Percentiles rank a stretch among this genome's conserved stretches.
Evolutionary conservation across 2,797 vertebrate species (phyloP).

Genomic region (Fratercula arctica): DNA sequence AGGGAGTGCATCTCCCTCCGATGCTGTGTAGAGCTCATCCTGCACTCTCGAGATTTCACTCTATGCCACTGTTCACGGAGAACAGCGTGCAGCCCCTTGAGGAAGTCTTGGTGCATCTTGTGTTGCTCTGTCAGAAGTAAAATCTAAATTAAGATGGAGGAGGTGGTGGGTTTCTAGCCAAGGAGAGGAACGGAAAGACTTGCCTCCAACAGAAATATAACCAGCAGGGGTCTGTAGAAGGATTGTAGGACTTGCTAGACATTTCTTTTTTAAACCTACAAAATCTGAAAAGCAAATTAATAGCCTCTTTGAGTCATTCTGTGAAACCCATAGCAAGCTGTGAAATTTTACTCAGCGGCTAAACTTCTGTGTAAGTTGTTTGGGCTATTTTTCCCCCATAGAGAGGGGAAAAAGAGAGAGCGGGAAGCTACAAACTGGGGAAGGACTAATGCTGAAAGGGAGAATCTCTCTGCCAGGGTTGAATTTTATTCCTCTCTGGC

Average conservation of each 20-base stretch:
- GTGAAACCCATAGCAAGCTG: constrained; percentile 35
- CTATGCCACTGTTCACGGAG: background rate
- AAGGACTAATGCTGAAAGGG: background rate
- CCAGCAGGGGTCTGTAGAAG: background rate
- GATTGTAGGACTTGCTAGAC: constrained; percentile 45
- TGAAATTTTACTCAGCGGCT: constrained; percentile 21
- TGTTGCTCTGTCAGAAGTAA: background rate
- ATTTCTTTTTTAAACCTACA: constrained; percentile 37
- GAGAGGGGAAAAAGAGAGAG: background rate
- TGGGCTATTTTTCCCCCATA: background rate
- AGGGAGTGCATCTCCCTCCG: rapidly evolving
- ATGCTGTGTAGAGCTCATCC: rapidly evolving
- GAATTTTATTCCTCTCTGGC: background rate
- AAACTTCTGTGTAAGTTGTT: constrained; percentile 12
- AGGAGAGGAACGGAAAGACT: constrained; percentile 6
- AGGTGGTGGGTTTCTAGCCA: background rate
- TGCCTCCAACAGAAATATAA: background rate
- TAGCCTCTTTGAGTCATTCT: constrained; percentile 48
- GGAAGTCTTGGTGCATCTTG: background rate
- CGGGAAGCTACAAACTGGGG: background rate
- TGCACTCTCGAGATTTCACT: rapidly evolving
- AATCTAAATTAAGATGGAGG: constrained; percentile 31
- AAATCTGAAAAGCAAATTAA: constrained; percentile 54
- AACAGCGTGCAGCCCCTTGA: background rate
- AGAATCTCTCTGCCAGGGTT: background rate